These are phyloP conservation scores for Lepidocyrtoides sp. DNA, from an alignment of 2,888 invertebrate species.

Conservation along the genomic window DNA sequence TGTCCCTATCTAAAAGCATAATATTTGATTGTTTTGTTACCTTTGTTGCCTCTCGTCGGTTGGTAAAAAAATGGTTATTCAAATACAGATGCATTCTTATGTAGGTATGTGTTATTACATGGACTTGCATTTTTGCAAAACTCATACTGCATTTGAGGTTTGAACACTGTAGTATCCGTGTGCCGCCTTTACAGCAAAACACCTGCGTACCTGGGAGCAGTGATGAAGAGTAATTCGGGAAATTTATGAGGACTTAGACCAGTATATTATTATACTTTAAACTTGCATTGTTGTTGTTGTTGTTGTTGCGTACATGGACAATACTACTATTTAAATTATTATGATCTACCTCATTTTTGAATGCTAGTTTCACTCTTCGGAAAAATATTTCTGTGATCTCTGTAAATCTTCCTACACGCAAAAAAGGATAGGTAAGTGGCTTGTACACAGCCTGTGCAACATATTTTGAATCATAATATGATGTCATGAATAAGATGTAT, in stretches of 20 bases:
- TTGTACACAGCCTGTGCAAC: no score
- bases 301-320: no score
- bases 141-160: neutral
- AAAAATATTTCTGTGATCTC: neutral
- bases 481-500: no score
- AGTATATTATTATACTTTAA: neutral
- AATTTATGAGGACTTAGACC: neutral
- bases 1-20: neutral
- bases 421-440: no score
- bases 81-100: constrained; percentile 3
- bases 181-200: neutral
- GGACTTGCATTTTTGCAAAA: neutral
- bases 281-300: no score
- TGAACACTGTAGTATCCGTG: neutral
- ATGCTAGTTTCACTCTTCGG: neutral
- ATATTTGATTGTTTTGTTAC: constrained; percentile 6
- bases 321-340: no score
- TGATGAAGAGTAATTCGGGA: neutral
- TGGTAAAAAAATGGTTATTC: neutral
- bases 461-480: no score
- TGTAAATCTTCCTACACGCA: neutral
- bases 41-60: constrained; percentile 11
- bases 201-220: neutral
- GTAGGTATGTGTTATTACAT: neutral
- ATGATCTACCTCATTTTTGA: neutral